Evolutionary conservation across 1,140 invertebrate genomes (phyloP), one percentile per base, ranked within the genome.

Genomic region (Aethina tumida): DNA sequence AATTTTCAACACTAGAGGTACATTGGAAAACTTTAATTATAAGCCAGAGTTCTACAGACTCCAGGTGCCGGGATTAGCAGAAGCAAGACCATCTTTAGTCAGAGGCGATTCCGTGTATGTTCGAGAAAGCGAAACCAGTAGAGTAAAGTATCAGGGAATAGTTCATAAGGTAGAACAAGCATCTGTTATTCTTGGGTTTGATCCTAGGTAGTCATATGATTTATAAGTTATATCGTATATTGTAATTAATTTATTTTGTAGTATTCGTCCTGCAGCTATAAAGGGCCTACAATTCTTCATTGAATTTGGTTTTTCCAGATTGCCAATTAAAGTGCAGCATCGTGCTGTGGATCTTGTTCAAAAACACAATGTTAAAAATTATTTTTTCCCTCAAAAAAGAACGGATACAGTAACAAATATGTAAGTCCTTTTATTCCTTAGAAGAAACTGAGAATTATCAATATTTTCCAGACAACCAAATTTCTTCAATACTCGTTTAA

Each of bases 31-130:
- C 1, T 7, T 36, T 6, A 70, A 26, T 70, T 71, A 46, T 74
- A 71, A 15, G 63, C 68, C 39, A 66, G 90, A n/a, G n/a, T n/a
- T n/a, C n/a, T n/a, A n/a, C n/a, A 10, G 7, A 4, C 58, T 92
- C 29, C 65, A 75, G 54, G 78, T 93, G 14, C 77, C 78, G 24
- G 84, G 84, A 20, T 60, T 93, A 3, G 69, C 74, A 33, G 89
- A 94, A 58, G 79, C 74, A 45, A 71, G 88, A 26, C 90, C 89
- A 3, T 91, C 86, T 5, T 55, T 95, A 4, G 65, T 90, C 15
- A 52, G 75, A 22, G 83, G 85, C 2, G 89, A 94, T 58, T 69
- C 63, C 53, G 74, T 81, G 10, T 65, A 77, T 21, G 69, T 71
- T 3, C 63, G 62, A 43, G 66, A 67, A 45, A 60, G 59, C 10